Percentiles rank a stretch among this genome's conserved stretches.
phyloP scores from a whole-genome alignment of 2,797 vertebrate species.

The Choloepus didactylus region DNA sequence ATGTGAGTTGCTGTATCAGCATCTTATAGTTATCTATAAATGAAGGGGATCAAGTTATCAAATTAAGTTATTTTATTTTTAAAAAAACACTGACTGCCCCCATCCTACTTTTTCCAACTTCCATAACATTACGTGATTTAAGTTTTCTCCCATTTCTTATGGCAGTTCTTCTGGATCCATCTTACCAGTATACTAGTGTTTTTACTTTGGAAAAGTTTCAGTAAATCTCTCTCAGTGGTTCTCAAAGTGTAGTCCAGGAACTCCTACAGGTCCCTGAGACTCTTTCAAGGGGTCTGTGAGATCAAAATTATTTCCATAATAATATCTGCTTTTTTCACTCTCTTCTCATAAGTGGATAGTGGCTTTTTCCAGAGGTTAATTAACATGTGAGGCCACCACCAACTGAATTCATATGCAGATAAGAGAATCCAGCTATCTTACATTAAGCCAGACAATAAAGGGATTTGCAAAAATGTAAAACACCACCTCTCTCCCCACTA shows the following conservation, averaged over 20 bases:
- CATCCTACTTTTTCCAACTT: conserved; percentile 23
- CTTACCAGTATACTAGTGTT: neutral
- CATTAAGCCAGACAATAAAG: conserved; percentile 36
- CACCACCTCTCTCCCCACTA: neutral
- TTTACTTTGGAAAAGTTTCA: conserved; percentile 15
- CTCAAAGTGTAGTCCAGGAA: neutral
- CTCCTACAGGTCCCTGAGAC: neutral
- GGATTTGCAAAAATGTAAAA: conserved; percentile 16
- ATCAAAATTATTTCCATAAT: conserved; percentile 15
- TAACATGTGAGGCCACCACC: neutral
- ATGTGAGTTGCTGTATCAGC: neutral
- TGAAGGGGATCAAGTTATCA: neutral
- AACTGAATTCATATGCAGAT: neutral
- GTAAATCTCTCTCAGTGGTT: conserved; percentile 15
- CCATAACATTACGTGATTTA: neutral
- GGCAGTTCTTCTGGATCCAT: neutral
- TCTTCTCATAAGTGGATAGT: neutral
- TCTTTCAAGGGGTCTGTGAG: neutral
- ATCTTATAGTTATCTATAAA: conserved; percentile 11
- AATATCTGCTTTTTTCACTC: neutral
- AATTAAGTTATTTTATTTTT: conserved; percentile 10
- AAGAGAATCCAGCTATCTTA: neutral
- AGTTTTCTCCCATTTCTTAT: conserved; percentile 36
- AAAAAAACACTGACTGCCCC: neutral
- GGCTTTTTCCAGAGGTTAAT: conserved; percentile 19